Evolutionary conservation across 2,113 vertebrate species (phyloP).

Genomic region (Atractosteus spatula): DNA sequence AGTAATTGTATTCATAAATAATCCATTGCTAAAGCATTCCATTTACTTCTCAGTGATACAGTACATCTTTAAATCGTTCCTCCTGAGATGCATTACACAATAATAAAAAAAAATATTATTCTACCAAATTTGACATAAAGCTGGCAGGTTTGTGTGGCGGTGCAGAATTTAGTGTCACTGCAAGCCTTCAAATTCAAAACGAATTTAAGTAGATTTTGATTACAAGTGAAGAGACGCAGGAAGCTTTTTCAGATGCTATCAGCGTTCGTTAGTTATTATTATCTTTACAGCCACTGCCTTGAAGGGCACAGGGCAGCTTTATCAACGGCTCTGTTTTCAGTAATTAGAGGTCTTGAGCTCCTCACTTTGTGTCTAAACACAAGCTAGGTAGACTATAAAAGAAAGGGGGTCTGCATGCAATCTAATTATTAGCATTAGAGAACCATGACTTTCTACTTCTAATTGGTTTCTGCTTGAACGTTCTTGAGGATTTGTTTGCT

Average conservation of each 20-base stretch:
- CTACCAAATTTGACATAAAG: too few species aligned
- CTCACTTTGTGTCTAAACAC: slow-evolving; percentile 21
- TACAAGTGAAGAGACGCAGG: not conserved
- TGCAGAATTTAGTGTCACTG: not conserved
- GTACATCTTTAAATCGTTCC: too few species aligned
- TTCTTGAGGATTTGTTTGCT: slow-evolving; percentile 25
- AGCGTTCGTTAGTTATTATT: not conserved
- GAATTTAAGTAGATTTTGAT: not conserved
- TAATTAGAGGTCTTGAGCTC: slow-evolving; percentile 23
- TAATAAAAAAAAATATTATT: too few species aligned
- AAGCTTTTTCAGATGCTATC: not conserved
- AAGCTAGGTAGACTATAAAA: slow-evolving; percentile 23
- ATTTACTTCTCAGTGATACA: too few species aligned
- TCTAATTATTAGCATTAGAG: slow-evolving; percentile 26
- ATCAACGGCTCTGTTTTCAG: slow-evolving; percentile 7
- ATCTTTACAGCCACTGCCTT: not conserved
- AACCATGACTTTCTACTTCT: slow-evolving; percentile 23
- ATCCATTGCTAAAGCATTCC: too few species aligned
- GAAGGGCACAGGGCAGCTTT: not conserved
- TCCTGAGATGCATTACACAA: too few species aligned
- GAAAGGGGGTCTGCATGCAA: slow-evolving; percentile 16
- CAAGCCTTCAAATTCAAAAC: not conserved
- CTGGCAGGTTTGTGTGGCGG: not conserved
- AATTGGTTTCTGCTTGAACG: slow-evolving; percentile 20
- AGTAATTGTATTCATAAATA: too few species aligned